A percentile compares a stretch with the other conserved stretches of the same genome.
Evolutionary conservation across 2,113 vertebrate genomes (phyloP).

Genomic region (Phaethornis superciliosus): DNA sequence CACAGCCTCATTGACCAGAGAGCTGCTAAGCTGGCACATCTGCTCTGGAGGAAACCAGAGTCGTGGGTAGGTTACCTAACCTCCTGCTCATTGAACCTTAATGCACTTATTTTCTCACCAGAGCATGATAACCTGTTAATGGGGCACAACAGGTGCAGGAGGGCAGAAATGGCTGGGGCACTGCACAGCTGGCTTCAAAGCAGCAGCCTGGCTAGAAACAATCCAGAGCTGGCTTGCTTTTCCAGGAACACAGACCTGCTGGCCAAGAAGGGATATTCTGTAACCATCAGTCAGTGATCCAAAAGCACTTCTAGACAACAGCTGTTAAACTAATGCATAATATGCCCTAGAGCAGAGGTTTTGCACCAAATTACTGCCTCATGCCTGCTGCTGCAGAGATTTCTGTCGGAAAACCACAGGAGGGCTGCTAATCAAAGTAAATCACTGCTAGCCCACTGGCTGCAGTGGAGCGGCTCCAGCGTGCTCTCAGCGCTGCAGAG

Average conservation of each 20-base stretch:
- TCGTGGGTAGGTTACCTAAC: not conserved
- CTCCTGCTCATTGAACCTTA: not conserved
- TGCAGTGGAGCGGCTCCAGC: rapidly evolving
- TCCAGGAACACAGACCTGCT: not conserved
- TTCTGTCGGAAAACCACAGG: not conserved
- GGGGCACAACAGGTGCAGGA: not conserved
- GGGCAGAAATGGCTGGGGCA: not conserved
- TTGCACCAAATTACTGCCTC: not conserved
- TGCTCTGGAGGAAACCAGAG: not conserved
- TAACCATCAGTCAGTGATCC: rapidly evolving
- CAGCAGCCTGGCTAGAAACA: not conserved
- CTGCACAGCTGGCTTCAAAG: not conserved
- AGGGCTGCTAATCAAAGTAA: not conserved
- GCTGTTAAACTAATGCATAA: not conserved
- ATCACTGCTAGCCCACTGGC: not conserved
- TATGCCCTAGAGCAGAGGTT: not conserved
- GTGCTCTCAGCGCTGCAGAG: rapidly evolving
- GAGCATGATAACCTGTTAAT: not conserved
- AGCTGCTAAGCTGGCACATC: not conserved
- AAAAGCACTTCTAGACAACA: not conserved
- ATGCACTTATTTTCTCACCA: rapidly evolving
- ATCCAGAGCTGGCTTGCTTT: not conserved
- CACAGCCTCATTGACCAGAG: not conserved
- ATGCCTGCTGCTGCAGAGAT: not conserved
- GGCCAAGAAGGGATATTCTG: not conserved